A percentile compares a stretch with the other conserved stretches of the same genome.
Conservation (phyloP, 2,888 invertebrate species). For the Kuschelorhynchus macadamiae region DNA sequence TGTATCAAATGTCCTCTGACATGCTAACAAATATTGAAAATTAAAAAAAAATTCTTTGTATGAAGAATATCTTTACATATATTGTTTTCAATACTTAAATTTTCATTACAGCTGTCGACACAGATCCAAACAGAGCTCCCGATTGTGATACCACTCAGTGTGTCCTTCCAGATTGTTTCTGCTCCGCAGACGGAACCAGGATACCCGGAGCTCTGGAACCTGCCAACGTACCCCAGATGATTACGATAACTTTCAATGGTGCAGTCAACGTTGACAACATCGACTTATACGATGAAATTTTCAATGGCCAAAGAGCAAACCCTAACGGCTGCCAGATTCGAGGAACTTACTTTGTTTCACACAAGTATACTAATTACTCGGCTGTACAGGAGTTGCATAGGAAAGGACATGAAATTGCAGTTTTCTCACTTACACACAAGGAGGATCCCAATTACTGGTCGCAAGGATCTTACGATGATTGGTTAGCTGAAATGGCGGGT, state of each 20-base stretch:
- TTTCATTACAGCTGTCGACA: constrained; percentile 81
- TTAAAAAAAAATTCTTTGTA: no score
- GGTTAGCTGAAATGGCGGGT: constrained; percentile 96
- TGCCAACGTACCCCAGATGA: constrained; percentile 92
- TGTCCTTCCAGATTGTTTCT: constrained; percentile 91
- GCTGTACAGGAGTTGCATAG: constrained; percentile 91
- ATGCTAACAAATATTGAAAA: no score
- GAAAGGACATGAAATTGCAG: constrained; percentile 91
- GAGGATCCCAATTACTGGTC: constrained; percentile 94
- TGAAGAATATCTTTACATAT: no score
- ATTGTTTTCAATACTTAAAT: constrained; percentile 12
- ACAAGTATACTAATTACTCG: constrained; percentile 93
- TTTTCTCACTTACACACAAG: constrained; percentile 93
- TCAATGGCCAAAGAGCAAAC: constrained; percentile 87
- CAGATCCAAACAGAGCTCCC: constrained; percentile 92
- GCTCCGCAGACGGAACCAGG: constrained; percentile 91
- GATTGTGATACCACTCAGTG: constrained; percentile 93
- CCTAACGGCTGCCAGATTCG: constrained; percentile 92
- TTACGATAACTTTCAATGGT: constrained; percentile 93
- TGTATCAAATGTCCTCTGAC: no score
- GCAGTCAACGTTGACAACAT: constrained; percentile 94
- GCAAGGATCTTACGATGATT: constrained; percentile 89
- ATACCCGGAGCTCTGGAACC: constrained; percentile 89
- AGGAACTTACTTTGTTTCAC: constrained; percentile 92
- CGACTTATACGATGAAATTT: constrained; percentile 91